Evolutionary conservation across 2,113 vertebrate species (phyloP), one percentile per base, ranked within the genome.

Genomic region (Clarias macrocephalus): DNA sequence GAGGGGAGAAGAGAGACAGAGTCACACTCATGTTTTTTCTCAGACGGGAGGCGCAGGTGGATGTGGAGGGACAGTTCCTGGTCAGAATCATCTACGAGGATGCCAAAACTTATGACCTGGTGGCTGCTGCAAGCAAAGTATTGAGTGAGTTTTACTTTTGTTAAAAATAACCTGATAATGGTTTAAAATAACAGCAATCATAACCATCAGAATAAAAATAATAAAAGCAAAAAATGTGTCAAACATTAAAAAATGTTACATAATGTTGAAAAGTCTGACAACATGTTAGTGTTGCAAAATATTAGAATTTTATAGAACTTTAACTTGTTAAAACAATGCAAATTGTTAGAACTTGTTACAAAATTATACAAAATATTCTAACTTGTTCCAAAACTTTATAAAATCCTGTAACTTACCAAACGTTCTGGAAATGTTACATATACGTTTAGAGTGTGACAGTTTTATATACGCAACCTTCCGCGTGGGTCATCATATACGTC

Each of bases 11-110:
- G 76, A 25, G 2, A 13, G 73, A n/a, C 33, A 54, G 42, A 77
- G 15, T 57, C 84, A 88, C n/a, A 73, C 60, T 77, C 68, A 52
- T 56, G 59, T 63, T 52, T 83, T 79, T 1, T 92, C 93, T 48
- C 93, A 99, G 98, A 92, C 97, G 96, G 89, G 98, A 99, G 92
- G 98, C 98, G 3, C 98, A 99, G 87, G 94, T 99, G 82, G 98
- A 99, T 92, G 97, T 99, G 88, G 98, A 99, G 92, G 98, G 98
- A 65, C 98, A 99, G 85, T 99, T 99, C 93, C 96, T 99, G 57
- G 98, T 99, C 88, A 96, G 98, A 94, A 98, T 99, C 92, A 99
- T 99, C 91, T 99, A 99, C 0, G 98, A 99, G 90, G 98, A 99
- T 92, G 95, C 96, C 82, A 99, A 99, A 96, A 99, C 98, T 0